phyloP scores from a whole-genome alignment of 2,888 invertebrate species.

The Polydrusus tereticollis region DNA sequence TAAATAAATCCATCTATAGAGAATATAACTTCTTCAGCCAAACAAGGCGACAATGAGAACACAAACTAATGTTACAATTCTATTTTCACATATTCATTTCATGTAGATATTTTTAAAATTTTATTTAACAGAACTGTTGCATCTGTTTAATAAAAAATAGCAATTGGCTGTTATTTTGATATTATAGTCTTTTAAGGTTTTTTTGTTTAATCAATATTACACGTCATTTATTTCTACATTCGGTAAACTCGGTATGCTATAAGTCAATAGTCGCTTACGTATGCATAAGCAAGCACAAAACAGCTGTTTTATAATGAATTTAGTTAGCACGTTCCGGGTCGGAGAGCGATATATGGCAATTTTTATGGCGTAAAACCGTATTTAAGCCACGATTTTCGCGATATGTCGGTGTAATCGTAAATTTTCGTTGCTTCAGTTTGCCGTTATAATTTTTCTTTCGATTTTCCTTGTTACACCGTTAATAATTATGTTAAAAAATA shows the following conservation, averaged over 20 bases:
- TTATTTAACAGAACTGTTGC: too few relatives aligned
- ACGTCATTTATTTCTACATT: neutral
- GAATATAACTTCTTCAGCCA: too few relatives aligned
- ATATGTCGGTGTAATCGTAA: conserved; percentile 49
- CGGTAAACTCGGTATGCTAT: neutral
- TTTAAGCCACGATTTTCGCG: conserved; percentile 44
- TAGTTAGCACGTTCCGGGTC: neutral
- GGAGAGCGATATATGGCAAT: neutral
- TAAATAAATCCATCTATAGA: too few relatives aligned
- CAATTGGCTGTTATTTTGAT: too few relatives aligned
- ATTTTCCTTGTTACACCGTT: conserved; percentile 48
- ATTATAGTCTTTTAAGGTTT: neutral
- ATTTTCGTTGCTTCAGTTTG: conserved; percentile 52
- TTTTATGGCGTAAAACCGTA: conserved; percentile 14
- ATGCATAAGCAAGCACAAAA: conserved; percentile 3
- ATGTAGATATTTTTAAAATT: too few relatives aligned
- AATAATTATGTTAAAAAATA: conserved; percentile 56
- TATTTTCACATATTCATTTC: too few relatives aligned
- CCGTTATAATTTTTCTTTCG: conserved; percentile 50
- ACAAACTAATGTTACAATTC: too few relatives aligned
- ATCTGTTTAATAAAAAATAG: too few relatives aligned
- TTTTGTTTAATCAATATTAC: neutral
- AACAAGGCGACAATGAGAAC: too few relatives aligned
- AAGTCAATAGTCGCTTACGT: conserved; percentile 21
- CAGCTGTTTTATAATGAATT: conserved; percentile 15